Evolutionary conservation across 2,888 invertebrate genomes (phyloP), one percentile per base, ranked within the genome.

Genomic region (Apocheima hispidaria): DNA sequence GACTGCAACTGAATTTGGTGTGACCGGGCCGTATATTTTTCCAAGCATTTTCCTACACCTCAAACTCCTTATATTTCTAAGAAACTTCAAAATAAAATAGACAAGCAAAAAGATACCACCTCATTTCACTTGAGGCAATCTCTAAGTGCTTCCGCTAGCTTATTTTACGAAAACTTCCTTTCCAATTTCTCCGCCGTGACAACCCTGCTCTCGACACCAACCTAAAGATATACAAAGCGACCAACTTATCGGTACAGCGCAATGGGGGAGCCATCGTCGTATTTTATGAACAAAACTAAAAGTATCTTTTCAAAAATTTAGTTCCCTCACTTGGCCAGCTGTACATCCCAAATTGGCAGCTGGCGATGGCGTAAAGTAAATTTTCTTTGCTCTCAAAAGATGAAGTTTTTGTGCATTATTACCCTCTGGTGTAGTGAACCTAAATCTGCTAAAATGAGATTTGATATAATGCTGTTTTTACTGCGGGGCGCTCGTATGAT

Each of bases 311-410:
- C 18, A 23, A 49, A 41, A 10, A 2, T 18, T 46, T 46, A 6
- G 46, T 46, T 20, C 30, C n/a, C 10, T 20, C 2, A 5, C 5
- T 30, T 20, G 7, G 1, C 20, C 20, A 44, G 3, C 9, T 44
- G n/a, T 14, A 10, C n/a, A 12, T 14, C 26, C 9, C 14, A 10
- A 6, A 50, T 44, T 14, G 54, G 41, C 59, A 60, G 59, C 55
- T 56, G 53, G 60, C 44, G 49, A n/a, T n/a, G 58, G 60, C 46
- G 36, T 57, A 59, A 53, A 63, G 60, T 63, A 60, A 55, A 63
- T 60, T 66, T 63, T 61, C 52, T 56, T 44, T 23, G 40, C 10
- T 36, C 57, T 50, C 38, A 54, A 54, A 52, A 60, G 43, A 49
- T 49, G 53, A 55, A 55, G 50, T 60, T 55, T 60, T 55, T 57